Evolutionary conservation across 1,140 invertebrate genomes (phyloP), one percentile per base, ranked within the genome.

Genomic region (Odontomachus brunneus): DNA sequence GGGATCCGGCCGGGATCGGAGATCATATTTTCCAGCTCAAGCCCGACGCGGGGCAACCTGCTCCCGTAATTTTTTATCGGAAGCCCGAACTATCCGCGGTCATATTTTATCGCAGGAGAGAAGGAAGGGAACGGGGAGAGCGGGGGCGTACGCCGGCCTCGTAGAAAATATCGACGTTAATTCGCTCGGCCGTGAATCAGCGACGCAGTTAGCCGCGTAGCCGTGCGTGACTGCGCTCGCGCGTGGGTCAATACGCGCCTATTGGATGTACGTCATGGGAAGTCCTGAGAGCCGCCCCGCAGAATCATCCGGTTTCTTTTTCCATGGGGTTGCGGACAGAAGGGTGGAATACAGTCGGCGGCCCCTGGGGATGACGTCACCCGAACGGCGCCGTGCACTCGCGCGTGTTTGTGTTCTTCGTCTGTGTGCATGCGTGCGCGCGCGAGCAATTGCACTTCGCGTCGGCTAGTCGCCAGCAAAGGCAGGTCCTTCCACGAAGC

Each of bases 251-350:
- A 80, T 86, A 72, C 59, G 76, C 60, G 73, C 74, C 72, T 80
- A 62, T 81, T 86, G 85, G 72, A 84, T 87, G 82, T 44, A 76
- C 86, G 88, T 91, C 88, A 90, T 88, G 89, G 86, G 82, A 91
- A 90, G 90, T 88, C 78, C 85, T 87, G 82, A 87, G 85, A 84
- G 62, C 75, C 85, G 82, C 57, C 78, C 74, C 67, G 84, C 84
- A 82, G 85, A 91, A 88, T 92, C 89, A 90, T 91, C 90, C 90
- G 90, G 88, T 92, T 90, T 89, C 88, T 89, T 85, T 71, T 91
- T 90, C 89, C 87, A 89, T 86, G 76, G 85, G 76, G 84, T 83
- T 78, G 66, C 60, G 62, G 73, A 86, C 60, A 80, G 85, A 89
- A 84, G 88, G 85, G 78, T 83, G 84, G 83, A 84, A 81, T 75